Evolutionary conservation across 2,113 vertebrate species (phyloP).

Genomic region (Syrmaticus mikado): DNA sequence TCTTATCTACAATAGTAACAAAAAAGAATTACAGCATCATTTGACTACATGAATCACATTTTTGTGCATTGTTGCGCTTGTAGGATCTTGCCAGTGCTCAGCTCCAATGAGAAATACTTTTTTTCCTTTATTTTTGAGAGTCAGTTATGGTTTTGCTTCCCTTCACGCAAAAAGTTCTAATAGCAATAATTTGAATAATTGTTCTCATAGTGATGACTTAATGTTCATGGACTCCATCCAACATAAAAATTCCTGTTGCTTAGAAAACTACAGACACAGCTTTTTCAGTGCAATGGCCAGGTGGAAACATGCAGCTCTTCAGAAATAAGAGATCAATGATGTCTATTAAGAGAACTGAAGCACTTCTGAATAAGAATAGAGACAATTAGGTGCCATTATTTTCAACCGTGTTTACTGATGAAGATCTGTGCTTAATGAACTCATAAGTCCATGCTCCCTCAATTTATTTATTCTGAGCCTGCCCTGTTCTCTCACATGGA

Average conservation of each 20-base stretch:
- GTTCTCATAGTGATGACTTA: conserved; percentile 2
- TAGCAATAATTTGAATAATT: conserved; percentile 31
- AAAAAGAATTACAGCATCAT: neutral
- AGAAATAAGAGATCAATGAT: neutral
- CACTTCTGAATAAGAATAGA: neutral
- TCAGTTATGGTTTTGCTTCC: conserved; percentile 11
- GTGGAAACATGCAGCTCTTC: neutral
- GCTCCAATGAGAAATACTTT: neutral
- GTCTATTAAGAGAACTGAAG: neutral
- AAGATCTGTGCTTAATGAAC: neutral
- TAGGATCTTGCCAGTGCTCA: neutral
- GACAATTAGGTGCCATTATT: neutral
- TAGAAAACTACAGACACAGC: neutral
- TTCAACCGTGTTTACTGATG: neutral
- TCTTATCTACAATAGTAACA: neutral
- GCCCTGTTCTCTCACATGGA: neutral
- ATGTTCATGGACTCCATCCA: neutral
- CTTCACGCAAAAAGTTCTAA: conserved; percentile 42
- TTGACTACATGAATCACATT: neutral
- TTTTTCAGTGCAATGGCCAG: neutral
- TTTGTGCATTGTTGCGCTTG: neutral
- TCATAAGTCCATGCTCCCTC: neutral
- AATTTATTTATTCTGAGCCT: neutral
- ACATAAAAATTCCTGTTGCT: neutral
- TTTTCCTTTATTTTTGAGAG: neutral